These are phyloP conservation scores for Mya arenaria DNA, from an alignment of 1,140 invertebrate genomes.

Conservation along the genomic window DNA sequence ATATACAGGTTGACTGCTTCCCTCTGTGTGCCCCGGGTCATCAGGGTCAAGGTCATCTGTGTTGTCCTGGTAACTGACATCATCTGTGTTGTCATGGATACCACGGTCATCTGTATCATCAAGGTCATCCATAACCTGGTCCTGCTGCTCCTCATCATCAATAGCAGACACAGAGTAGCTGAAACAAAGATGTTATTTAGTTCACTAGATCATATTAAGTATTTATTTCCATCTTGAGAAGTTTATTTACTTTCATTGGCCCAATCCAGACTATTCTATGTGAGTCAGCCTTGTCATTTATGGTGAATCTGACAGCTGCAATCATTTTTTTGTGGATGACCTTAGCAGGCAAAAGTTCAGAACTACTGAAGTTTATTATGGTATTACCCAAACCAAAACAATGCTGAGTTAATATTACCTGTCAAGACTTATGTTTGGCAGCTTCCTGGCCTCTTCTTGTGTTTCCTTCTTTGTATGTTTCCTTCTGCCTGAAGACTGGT, in stretches of 20 bases:
- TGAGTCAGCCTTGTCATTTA: too few species aligned
- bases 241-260: too few species aligned
- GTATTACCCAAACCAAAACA: too few species aligned
- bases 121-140: slow-evolving; percentile 60
- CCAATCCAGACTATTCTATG: too few species aligned
- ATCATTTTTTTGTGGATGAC: too few species aligned
- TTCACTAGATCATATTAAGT: not conserved
- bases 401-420: too few species aligned
- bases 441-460: slow-evolving; percentile 61
- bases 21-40: not conserved
- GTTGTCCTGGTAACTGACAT: slow-evolving; percentile 26
- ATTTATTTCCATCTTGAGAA: too few species aligned
- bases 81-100: slow-evolving; percentile 53
- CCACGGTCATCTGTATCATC: slow-evolving; percentile 72
- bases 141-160: slow-evolving; percentile 83
- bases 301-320: too few species aligned
- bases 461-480: slow-evolving; percentile 57
- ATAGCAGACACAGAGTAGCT: slow-evolving; percentile 84
- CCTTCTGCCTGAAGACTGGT: slow-evolving; percentile 54
- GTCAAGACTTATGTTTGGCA: slow-evolving; percentile 85
- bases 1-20: slow-evolving; percentile 85
- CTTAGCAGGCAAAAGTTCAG: too few species aligned
- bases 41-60: slow-evolving; percentile 44
- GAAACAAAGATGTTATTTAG: slow-evolving; percentile 38
- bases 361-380: too few species aligned